Evolutionary conservation across 1,140 invertebrate genomes (phyloP), one percentile per base, ranked within the genome.

Genomic region (Cherax quadricarinatus): DNA sequence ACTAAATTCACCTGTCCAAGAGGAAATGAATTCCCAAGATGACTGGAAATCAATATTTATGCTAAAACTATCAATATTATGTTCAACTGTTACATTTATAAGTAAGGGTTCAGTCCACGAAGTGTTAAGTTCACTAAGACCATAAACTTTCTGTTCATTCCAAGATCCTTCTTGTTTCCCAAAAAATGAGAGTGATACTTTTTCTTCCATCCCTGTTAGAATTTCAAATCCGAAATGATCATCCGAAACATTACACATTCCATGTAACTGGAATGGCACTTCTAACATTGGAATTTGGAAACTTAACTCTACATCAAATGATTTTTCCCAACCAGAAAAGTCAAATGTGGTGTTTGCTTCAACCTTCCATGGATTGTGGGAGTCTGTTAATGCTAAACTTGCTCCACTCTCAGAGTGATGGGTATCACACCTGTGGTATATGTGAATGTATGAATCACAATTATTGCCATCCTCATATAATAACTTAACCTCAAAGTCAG

Each of bases 11-110:
- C 78, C 78, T 62, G 24, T 41, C 86, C 86, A 88, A 16, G 86
- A 88, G 18, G 73, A n/a, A n/a, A 88, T 41, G 73, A 24, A 53
- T 48, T 88, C 78, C 57, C 21, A 53, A 51, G 73, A 53, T 62
- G 75, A 80, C 53, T 88, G 75, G 16, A 88, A 80, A 48, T 62
- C 86, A 18, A 80, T 41, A 80, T 81, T 62, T 18, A 88, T 48
- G 18, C 60, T 60, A 41, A 88, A 60, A 66, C 75, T 80, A 66
- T 62, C 86, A 18, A 30, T 9, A 48, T 21, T 62, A 24, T 88
- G 75, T 10, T 88, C 86, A 48, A 79, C 24, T 30, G 86, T 88
- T 14, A 79, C 30, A 62, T 88, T 88, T 53, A 88, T n/a, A 62
- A 53, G n/a, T 12, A 81, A 4, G 18, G 86, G 86, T 48, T 80